Evolutionary conservation across 2,888 invertebrate species (phyloP).

Genomic region (Cotesia congregata): DNA sequence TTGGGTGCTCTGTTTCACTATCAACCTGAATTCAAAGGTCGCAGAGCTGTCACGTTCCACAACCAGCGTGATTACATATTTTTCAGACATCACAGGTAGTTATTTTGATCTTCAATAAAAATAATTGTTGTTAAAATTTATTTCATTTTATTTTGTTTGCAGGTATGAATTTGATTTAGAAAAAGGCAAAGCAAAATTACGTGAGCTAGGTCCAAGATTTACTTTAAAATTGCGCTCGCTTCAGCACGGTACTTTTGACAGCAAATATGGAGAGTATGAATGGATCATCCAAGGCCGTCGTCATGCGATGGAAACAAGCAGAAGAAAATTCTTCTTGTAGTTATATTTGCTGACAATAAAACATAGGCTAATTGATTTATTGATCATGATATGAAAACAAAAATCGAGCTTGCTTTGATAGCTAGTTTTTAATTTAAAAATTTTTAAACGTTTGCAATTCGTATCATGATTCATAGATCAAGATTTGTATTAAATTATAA

Average conservation of each 20-base stretch:
- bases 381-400: no score
- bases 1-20: constrained; percentile 95
- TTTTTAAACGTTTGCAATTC: no score
- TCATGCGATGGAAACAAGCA: constrained; percentile 93
- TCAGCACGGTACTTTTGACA: constrained; percentile 97
- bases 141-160: constrained; percentile 45
- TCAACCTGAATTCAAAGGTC: constrained; percentile 94
- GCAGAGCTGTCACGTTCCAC: constrained; percentile 96
- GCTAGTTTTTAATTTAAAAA: no score
- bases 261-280: constrained; percentile 96
- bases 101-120: constrained; percentile 41
- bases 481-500: background rate
- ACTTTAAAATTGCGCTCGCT: constrained; percentile 92
- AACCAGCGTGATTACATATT: constrained; percentile 99
- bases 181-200: constrained; percentile 82
- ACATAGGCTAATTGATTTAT: no score
- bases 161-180: constrained; percentile 89
- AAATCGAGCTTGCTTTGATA: no score
- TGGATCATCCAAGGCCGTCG: constrained; percentile 94
- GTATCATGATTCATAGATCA: no score
- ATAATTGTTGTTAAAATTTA: background rate
- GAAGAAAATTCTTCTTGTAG: constrained; percentile 93
- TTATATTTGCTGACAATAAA: background rate
- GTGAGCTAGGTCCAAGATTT: constrained; percentile 97
- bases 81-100: constrained; percentile 94